Percentiles rank a stretch among this genome's conserved stretches.
Evolutionary conservation across 64 coral and sea anemone species (phyloP).

Genomic region (Cladopsammia gracilis): DNA sequence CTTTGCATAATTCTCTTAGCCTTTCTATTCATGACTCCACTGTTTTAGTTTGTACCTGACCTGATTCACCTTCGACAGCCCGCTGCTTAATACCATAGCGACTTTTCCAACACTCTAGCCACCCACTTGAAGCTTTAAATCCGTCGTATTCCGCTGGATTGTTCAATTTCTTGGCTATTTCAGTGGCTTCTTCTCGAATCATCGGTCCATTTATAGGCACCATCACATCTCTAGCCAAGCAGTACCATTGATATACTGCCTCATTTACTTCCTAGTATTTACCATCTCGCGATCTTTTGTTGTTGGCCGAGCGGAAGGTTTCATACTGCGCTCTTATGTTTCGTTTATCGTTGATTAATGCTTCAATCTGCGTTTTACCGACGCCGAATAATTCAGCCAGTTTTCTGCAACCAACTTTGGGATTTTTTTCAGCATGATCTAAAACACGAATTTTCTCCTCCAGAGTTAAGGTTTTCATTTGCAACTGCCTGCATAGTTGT

Average conservation of each 20-base stretch:
- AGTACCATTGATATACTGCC: constrained; percentile 60
- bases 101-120: constrained; percentile 42
- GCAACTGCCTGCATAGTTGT: too few species aligned
- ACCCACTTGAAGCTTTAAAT: constrained; percentile 47
- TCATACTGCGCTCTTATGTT: constrained; percentile 44
- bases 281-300: constrained; percentile 43
- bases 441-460: constrained; percentile 49
- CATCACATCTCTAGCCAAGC: constrained; percentile 46
- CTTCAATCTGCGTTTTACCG: constrained; percentile 31
- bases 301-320: not conserved
- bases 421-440: constrained; percentile 37
- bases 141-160: constrained; percentile 3
- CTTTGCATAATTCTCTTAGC: constrained; percentile 46
- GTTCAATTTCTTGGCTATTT: constrained; percentile 30
- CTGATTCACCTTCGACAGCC: constrained; percentile 37
- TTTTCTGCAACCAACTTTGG: constrained; percentile 33
- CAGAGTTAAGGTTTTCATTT: constrained; percentile 48
- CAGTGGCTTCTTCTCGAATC: constrained; percentile 42
- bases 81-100: constrained; percentile 31
- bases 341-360: constrained; percentile 40
- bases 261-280: constrained; percentile 59
- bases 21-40: constrained; percentile 43
- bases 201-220: constrained; percentile 53
- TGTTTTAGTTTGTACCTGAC: constrained; percentile 25
- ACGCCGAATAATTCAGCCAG: constrained; percentile 4